phyloP scores from a whole-genome alignment of 2,113 vertebrate genomes.

The Erythrocercus mccallii region DNA sequence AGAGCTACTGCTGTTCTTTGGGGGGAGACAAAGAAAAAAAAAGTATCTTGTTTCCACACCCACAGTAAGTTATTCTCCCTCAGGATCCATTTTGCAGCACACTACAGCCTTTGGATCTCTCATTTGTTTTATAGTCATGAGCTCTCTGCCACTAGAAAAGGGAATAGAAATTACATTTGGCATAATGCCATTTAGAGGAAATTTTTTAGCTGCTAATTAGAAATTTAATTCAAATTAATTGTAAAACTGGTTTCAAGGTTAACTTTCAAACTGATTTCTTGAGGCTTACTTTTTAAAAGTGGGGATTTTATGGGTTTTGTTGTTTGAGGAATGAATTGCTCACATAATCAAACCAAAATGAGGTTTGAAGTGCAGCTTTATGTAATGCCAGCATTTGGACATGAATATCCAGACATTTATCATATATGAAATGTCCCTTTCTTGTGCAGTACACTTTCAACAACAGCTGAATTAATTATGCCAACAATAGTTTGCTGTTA shows the following conservation, averaged over 20 bases:
- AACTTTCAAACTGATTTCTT: background rate
- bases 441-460: background rate
- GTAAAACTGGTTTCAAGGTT: background rate
- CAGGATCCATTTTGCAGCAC: background rate
- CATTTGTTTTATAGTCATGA: background rate
- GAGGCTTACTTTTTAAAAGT: background rate
- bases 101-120: background rate
- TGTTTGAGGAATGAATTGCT: background rate
- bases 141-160: background rate
- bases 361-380: background rate
- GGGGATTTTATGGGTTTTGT: rapidly evolving
- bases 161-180: background rate
- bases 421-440: background rate
- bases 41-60: background rate
- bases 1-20: background rate
- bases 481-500: background rate
- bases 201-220: background rate
- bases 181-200: background rate
- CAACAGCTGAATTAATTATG: background rate
- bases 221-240: background rate
- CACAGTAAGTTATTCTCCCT: background rate
- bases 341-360: background rate
- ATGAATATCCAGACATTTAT: background rate
- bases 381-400: background rate
- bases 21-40: no score